Evolutionary conservation across 2,113 vertebrate species (phyloP).

Genomic region (Loxodonta africana): DNA sequence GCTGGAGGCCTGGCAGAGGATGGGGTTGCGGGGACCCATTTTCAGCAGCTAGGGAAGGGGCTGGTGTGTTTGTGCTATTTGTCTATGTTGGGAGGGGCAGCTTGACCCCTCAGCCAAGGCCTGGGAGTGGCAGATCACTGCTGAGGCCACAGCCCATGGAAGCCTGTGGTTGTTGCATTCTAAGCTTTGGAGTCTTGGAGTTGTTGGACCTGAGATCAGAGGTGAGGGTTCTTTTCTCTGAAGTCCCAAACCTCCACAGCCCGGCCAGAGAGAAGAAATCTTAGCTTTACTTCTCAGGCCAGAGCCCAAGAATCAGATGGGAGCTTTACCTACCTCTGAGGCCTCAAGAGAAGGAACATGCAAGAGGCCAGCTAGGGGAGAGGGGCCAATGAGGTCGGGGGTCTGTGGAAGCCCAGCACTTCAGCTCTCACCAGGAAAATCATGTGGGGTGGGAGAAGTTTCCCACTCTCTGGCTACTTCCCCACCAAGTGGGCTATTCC

Average conservation of each 20-base stretch:
- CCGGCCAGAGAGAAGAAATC: slow-evolving; percentile 42
- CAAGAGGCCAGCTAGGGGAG: slow-evolving; percentile 53
- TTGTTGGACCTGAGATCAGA: slow-evolving; percentile 56
- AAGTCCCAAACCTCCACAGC: slow-evolving; percentile 51
- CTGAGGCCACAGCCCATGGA: slow-evolving; percentile 67
- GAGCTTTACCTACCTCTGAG: slow-evolving; percentile 34
- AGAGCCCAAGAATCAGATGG: slow-evolving; percentile 50
- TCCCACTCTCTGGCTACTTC: slow-evolving; percentile 35
- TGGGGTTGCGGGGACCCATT: slow-evolving; percentile 43
- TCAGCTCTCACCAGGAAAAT: slow-evolving; percentile 34
- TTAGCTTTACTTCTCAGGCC: slow-evolving; percentile 54
- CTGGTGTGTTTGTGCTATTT: slow-evolving; percentile 80
- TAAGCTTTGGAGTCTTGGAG: slow-evolving; percentile 69
- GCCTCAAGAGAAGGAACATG: slow-evolving; percentile 64
- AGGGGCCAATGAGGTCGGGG: slow-evolving; percentile 9
- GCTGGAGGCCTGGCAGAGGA: slow-evolving; percentile 60
- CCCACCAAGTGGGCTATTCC: slow-evolving; percentile 35
- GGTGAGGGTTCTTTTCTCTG: slow-evolving; percentile 21
- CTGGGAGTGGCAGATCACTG: slow-evolving; percentile 26
- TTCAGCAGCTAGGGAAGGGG: slow-evolving; percentile 64
- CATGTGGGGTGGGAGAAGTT: background rate
- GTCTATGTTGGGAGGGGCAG: slow-evolving; percentile 68
- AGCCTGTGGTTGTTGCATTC: slow-evolving; percentile 73
- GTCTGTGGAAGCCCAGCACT: slow-evolving; percentile 23
- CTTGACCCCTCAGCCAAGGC: slow-evolving; percentile 59